phyloP scores from a whole-genome alignment of 2,888 invertebrate species.

The Agonopterix arenella region DNA sequence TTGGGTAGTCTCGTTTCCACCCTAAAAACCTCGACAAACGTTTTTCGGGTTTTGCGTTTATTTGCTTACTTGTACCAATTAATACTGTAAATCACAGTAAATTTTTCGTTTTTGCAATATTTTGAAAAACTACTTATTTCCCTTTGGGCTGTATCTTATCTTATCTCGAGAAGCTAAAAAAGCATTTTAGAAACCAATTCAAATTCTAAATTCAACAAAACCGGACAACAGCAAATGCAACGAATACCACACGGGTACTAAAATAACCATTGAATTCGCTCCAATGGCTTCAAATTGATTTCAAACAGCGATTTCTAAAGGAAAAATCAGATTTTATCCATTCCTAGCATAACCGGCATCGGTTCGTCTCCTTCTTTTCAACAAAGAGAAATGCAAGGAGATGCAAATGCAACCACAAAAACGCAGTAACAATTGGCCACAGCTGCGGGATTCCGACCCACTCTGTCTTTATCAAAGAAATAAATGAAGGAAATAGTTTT shows the following conservation, averaged over 20 bases:
- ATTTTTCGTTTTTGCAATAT: too few relatives aligned
- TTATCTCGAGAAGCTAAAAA: neutral
- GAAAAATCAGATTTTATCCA: slow-evolving; percentile 24
- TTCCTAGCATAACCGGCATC: slow-evolving; percentile 28
- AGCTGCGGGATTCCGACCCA: slow-evolving; percentile 47
- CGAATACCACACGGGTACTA: too few relatives aligned
- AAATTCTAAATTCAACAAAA: neutral
- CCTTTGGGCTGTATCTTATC: too few relatives aligned
- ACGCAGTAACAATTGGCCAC: slow-evolving; percentile 53
- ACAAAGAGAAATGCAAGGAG: slow-evolving; percentile 45
- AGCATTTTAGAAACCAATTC: neutral
- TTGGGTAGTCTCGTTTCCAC: too few relatives aligned
- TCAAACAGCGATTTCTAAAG: slow-evolving; percentile 6
- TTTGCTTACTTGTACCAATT: too few relatives aligned
- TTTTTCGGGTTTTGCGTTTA: too few relatives aligned
- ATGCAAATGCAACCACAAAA: slow-evolving; percentile 35
- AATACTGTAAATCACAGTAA: too few relatives aligned
- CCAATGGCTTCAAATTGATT: slow-evolving; percentile 5
- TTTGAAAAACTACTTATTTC: too few relatives aligned
- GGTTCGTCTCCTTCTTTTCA: slow-evolving; percentile 28
- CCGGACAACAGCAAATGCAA: neutral
- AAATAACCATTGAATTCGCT: neutral
- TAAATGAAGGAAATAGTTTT: slow-evolving; percentile 44
- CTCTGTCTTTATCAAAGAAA: slow-evolving; percentile 53
- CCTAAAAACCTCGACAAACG: too few relatives aligned